A percentile compares a stretch with the other conserved stretches of the same genome.
Evolutionary conservation across 2,797 vertebrate genomes (phyloP).

Genomic region (Vultur gryphus): DNA sequence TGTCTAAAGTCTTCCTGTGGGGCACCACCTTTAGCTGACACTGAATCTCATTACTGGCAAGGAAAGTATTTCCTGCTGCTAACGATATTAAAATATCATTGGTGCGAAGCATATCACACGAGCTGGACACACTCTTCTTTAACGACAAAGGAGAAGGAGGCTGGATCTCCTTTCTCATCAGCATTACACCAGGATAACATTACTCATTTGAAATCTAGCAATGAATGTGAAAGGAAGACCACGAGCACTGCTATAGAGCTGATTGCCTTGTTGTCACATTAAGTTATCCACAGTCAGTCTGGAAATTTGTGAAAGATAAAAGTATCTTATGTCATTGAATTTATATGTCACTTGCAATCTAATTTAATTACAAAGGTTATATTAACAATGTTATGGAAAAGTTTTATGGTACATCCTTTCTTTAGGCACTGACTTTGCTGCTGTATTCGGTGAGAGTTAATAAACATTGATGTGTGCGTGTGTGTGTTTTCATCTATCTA

Average conservation of each 20-base stretch:
- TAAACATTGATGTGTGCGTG: neutral
- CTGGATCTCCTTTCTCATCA: neutral
- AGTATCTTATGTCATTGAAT: neutral
- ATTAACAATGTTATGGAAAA: neutral
- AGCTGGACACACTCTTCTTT: neutral
- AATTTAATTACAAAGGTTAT: neutral
- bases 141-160: neutral
- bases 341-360: neutral
- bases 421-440: neutral
- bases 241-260: neutral
- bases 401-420: neutral
- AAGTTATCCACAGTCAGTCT: neutral
- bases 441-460: neutral
- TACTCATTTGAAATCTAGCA: neutral
- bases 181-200: neutral
- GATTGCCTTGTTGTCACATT: neutral
- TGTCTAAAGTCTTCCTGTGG: neutral
- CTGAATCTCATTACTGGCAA: neutral
- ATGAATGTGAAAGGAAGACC: neutral
- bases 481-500: neutral
- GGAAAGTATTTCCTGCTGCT: constrained; percentile 1
- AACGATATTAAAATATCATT: neutral
- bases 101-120: neutral
- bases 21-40: neutral
- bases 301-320: neutral